Evolutionary conservation across 2,113 vertebrate species (phyloP).

Genomic region (Neolamprologus variostigma): DNA sequence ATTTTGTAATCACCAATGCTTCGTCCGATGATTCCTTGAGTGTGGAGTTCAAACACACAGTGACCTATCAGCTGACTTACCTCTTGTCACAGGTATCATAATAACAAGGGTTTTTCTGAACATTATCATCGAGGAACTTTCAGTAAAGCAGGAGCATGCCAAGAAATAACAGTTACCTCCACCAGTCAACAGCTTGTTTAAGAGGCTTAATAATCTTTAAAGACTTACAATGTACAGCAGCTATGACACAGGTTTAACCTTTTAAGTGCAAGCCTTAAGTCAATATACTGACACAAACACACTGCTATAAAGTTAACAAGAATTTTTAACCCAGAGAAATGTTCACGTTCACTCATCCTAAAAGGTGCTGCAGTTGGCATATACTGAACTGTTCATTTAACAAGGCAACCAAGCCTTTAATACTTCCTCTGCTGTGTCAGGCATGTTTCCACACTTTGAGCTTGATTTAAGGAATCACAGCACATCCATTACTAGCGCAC

Average conservation of each 20-base stretch:
- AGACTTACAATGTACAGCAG: neutral
- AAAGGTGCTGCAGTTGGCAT: slow-evolving; percentile 27
- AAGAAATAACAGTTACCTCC: neutral
- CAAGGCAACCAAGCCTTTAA: slow-evolving; percentile 19
- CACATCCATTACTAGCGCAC: neutral
- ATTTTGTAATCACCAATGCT: neutral
- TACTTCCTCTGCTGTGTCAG: slow-evolving; percentile 40
- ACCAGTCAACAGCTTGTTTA: neutral
- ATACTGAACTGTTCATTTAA: slow-evolving; percentile 42
- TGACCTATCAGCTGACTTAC: neutral
- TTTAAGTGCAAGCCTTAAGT: neutral
- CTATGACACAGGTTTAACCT: neutral
- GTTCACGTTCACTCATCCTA: neutral
- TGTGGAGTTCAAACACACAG: neutral
- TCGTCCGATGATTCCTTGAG: neutral
- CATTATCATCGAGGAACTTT: neutral
- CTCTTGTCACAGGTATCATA: neutral
- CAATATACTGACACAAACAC: neutral
- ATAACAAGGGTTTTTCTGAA: neutral
- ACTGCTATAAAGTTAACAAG: neutral
- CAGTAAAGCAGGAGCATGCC: neutral
- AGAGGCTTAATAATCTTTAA: neutral
- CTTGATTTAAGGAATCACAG: slow-evolving; percentile 26
- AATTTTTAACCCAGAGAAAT: neutral
- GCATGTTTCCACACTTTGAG: slow-evolving; percentile 31